Evolutionary conservation across 2,888 invertebrate species (phyloP).

Genomic region (Stegophylla sp.): DNA sequence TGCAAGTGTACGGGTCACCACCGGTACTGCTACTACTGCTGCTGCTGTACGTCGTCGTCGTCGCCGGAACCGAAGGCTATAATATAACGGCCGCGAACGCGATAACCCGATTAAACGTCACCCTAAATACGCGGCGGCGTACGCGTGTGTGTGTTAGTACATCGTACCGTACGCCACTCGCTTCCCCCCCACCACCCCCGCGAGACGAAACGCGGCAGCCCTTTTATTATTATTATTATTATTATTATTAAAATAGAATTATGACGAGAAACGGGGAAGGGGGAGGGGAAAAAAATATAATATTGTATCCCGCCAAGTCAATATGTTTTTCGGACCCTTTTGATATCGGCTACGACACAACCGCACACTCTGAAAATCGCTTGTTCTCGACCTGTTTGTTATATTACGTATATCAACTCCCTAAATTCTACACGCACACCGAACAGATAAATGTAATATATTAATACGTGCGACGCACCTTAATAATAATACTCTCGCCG

Average conservation of each 20-base stretch:
- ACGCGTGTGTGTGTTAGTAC: not conserved
- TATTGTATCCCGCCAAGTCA: slow-evolving; percentile 45
- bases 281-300: slow-evolving; percentile 1
- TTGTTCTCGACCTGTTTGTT: slow-evolving; percentile 1
- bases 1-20: not conserved
- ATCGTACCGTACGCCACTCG: not conserved
- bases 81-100: slow-evolving; percentile 10
- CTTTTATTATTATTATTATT: too few relatives aligned
- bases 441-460: not conserved
- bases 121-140: not conserved
- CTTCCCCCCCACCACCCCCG: not conserved
- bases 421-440: slow-evolving; percentile 13
- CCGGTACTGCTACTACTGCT: too few relatives aligned
- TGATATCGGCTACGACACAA: slow-evolving; percentile 13
- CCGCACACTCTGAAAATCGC: slow-evolving; percentile 2
- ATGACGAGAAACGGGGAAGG: not conserved
- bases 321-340: slow-evolving; percentile 50
- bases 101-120: slow-evolving; percentile 39
- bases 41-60: not conserved
- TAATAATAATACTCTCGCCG: too few relatives aligned
- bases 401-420: slow-evolving; percentile 22
- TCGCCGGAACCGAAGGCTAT: not conserved
- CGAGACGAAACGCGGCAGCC: slow-evolving; percentile 38
- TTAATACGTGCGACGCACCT: not conserved
- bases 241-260: slow-evolving; percentile 55